Base-by-base conservation (phyloP, 1,140 invertebrate genomes). In the Dendroctonus ponderosae region DNA sequence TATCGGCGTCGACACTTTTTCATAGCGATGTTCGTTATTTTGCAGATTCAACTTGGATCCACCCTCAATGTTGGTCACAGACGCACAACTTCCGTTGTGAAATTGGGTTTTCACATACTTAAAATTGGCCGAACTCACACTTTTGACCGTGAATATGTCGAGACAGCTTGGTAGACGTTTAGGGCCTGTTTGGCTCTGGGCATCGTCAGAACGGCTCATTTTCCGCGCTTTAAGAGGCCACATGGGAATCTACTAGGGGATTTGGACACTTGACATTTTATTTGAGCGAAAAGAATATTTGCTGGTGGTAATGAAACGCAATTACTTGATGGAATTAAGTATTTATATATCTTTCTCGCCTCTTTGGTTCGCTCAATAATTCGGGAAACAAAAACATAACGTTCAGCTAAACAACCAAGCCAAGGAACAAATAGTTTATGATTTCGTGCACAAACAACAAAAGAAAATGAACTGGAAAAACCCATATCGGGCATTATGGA, bases 171-270 rank as follows among this genome's bases (percentile, higher is more conserved):
- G 42, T 38, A 61, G 26, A 5, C 57, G 52, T 42, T 57, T 38
- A 8, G 60, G 46, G 38, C 12, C 54, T 39, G 37, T 42, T 57
- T 57, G 6, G 41, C 3, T 46, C 5, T 46, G 3, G 12, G 0
- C 43, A 46, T 11, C 43, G 12, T 11, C 8, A 2, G 12, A 1
- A 1, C 8, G 43, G 46, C 71, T 68, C 14, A 38, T 77, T 49
- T 26, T 26, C 26, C 3, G 59, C 70, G 5, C 59, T 76, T 12
- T 63, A 69, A 12, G 64, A 70, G 62, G 75, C 75, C 1, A 70
- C 70, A 6, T 77, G 74, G 74, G 71, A 59, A 9, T 72, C 66
- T 58, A 66, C 61, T 48, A 56, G 43, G 7, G 4, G 76, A 76
- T 69, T 77, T 75, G 76, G 41, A 52, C 43, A 41, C 44, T n/a